Evolutionary conservation across 35 echinoderm and acorn worm species (phyloP), one percentile per base, ranked within the genome.

Genomic region (Ophioderma brevispina): DNA sequence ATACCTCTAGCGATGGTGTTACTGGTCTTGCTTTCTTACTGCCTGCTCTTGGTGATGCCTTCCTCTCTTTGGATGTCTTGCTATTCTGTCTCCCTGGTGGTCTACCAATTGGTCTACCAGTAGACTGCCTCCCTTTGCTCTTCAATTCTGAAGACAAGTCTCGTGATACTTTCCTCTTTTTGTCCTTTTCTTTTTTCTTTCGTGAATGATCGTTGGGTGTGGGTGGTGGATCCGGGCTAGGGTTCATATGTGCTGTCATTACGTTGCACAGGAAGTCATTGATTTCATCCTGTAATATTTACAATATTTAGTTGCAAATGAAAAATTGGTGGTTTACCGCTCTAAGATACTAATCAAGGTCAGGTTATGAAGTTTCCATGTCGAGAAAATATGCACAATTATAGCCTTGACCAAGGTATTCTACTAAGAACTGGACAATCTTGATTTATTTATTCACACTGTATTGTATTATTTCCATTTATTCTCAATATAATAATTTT

Each of bases 211-310:
- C 55, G 28, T 38, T 36, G 17, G 82, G 37, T 15, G 36, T 75
- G 25, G 76, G 40, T 25, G 32, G 79, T 31, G 63, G 85, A 23
- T 79, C 90, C 28, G 82, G 75, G 21, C 39, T 76, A 25, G 85
- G 81, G 42, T 85, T 36, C 37, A 83, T 32, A 23, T 52, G 55
- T 28, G 89, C 52, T 21, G 96, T 86, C 5, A 98, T 77, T 1
- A 94, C 89, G 30, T 40, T 76, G 55, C 77, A 81, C 3, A 98
- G 86, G 64, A 94, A 98, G 32, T 98, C 96, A 63, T 80, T 84
- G 36, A 98, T 92, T 91, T 98, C 96, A 90, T 98, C 96, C 96
- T 98, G 81, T 30, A 76, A 55, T n/a, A 17, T 46, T 8, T 17
- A 46, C 17, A 46, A 17, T 46, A 46, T 46, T n/a, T n/a, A n/a